Conservation (phyloP, 1,140 invertebrate genomes). For the Musca domestica region DNA sequence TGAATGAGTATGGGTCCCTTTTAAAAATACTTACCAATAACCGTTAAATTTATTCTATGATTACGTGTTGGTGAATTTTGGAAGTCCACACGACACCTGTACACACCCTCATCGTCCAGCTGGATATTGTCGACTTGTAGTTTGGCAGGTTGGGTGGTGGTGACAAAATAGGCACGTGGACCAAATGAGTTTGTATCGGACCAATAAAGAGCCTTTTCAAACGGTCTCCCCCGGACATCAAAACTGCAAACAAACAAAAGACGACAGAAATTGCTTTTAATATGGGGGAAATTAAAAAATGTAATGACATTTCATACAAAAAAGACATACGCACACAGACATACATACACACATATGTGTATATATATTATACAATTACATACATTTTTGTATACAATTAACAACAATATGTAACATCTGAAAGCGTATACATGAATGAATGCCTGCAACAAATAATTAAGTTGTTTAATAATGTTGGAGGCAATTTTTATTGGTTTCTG, state of each 20-base stretch:
- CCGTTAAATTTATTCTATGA: conserved; percentile 84
- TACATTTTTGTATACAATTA: too few relatives aligned
- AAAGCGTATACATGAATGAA: too few relatives aligned
- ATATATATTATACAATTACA: too few relatives aligned
- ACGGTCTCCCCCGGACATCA: conserved; percentile 73
- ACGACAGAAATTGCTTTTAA: not conserved
- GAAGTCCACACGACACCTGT: conserved; percentile 87
- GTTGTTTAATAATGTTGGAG: not conserved
- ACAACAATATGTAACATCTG: too few relatives aligned
- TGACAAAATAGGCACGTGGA: conserved; percentile 76
- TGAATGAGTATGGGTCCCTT: too few relatives aligned
- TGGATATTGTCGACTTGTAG: conserved; percentile 79
- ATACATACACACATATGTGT: too few relatives aligned
- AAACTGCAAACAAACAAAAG: conserved; percentile 63
- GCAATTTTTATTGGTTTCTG: conserved; percentile 5
- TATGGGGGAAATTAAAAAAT: not conserved
- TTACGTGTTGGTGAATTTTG: conserved; percentile 86
- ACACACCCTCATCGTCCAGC: conserved; percentile 78
- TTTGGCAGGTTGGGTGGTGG: conserved; percentile 69
- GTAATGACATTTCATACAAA: not conserved
- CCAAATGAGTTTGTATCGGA: conserved; percentile 74
- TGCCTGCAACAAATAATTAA: not conserved
- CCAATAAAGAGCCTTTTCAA: conserved; percentile 75
- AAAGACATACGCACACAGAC: too few relatives aligned
- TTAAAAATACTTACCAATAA: conserved; percentile 73